Evolutionary conservation across 1,140 invertebrate species (phyloP).

Genomic region (Eupristina koningsbergeri): DNA sequence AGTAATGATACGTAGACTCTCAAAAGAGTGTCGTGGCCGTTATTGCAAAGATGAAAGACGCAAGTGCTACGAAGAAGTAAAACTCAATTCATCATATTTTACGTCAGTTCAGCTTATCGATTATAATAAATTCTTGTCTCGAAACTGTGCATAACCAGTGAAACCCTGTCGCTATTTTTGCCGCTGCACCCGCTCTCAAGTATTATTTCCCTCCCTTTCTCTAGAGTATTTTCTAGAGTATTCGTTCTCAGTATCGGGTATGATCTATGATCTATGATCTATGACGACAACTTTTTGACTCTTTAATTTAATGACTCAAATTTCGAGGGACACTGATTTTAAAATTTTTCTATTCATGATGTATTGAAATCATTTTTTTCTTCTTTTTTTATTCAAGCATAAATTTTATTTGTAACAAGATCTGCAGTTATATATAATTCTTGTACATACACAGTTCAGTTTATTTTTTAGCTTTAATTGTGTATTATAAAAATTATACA

Average conservation of each 20-base stretch:
- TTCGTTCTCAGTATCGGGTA: not conserved
- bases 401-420: too few relatives aligned
- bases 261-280: not conserved
- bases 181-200: not conserved
- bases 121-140: constrained; percentile 68
- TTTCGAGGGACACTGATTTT: too few relatives aligned
- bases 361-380: too few relatives aligned
- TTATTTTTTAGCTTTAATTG: too few relatives aligned
- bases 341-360: too few relatives aligned
- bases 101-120: constrained; percentile 61
- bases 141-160: not conserved
- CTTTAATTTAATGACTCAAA: too few relatives aligned
- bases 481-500: too few relatives aligned
- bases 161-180: not conserved
- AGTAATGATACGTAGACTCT: not conserved
- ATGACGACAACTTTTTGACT: not conserved
- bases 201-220: not conserved
- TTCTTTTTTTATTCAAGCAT: too few relatives aligned
- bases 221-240: not conserved
- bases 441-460: too few relatives aligned
- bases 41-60: not conserved
- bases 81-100: constrained; percentile 69
- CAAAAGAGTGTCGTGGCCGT: not conserved
- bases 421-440: too few relatives aligned
- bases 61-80: constrained; percentile 50